These are phyloP conservation scores for Hystrix cristata DNA, from an alignment of 2,113 vertebrate species.

Conservation along the genomic window DNA sequence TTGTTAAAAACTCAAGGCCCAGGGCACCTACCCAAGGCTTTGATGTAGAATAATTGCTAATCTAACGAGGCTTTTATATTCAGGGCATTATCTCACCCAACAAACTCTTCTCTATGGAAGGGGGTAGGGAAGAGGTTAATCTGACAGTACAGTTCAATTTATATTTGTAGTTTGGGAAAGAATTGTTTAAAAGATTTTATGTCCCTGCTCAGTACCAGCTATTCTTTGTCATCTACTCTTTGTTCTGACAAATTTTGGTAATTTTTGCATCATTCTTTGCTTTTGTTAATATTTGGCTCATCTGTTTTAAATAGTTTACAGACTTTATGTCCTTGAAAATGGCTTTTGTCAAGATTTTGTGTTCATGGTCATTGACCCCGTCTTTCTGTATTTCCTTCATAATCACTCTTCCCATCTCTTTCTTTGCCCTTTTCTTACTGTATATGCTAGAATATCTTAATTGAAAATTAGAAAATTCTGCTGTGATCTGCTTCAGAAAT, in stretches of 20 bases:
- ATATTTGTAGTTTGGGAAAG: constrained; percentile 62
- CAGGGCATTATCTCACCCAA: constrained; percentile 78
- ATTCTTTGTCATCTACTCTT: constrained; percentile 74
- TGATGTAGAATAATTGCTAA: constrained; percentile 84
- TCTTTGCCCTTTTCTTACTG: neutral
- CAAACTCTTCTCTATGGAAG: constrained; percentile 77
- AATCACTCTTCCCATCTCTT: neutral
- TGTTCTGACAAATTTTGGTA: constrained; percentile 56
- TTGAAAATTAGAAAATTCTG: neutral
- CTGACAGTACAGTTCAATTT: constrained; percentile 32
- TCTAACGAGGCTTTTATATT: constrained; percentile 83
- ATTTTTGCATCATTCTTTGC: constrained; percentile 68
- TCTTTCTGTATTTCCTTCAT: neutral
- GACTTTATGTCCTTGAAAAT: constrained; percentile 56
- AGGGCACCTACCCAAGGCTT: constrained; percentile 73
- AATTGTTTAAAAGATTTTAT: constrained; percentile 69
- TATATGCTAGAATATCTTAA: neutral
- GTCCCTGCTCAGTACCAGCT: constrained; percentile 58
- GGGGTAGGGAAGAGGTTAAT: neutral
- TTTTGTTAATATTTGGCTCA: constrained; percentile 77
- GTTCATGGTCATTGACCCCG: neutral
- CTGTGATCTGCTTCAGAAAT: constrained; percentile 26
- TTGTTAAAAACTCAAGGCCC: constrained; percentile 70
- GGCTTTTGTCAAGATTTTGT: constrained; percentile 5
- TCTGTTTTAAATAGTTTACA: constrained; percentile 75